Evolutionary conservation across 2,888 invertebrate genomes (phyloP), one percentile per base, ranked within the genome.

Genomic region (Bombylius discolor): DNA sequence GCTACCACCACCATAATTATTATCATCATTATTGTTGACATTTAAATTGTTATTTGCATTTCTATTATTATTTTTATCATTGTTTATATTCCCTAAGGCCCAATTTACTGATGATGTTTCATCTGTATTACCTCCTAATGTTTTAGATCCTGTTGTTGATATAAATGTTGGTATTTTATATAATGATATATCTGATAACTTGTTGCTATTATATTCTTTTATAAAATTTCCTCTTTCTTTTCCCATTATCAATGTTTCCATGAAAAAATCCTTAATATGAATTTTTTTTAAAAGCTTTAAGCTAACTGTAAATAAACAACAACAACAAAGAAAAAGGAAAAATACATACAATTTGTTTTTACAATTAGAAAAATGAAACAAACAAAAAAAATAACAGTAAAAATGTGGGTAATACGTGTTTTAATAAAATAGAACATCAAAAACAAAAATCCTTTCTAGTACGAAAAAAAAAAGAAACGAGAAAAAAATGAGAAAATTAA

Each of bases 131-230:
- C 13, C 45, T 55, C 49, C 7, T 42, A 33, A 36, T 4, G 13
- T 31, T 32, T 12, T 7, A 14, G 9, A 42, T 42, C 33, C 53
- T 48, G n/a, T 11, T 12, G 11, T 34, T 46, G 14, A 55, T n/a
- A 34, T 34, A 49, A 50, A 49, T 46, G 50, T 50, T 53, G 49
- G 49, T 45, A 47, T 47, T 36, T 11, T 42, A 42, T 11, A 64
- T 60, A 66, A 63, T 65, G 64, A 65, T 62, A 65, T 64, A 60
- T 66, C 63, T 62, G 67, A 66, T 64, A 65, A 65, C 65, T 65
- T 67, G 66, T 67, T 67, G 64, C 66, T 63, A 47, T 61, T 58
- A 56, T 60, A 56, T 58, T 65, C 63, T 52, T 63, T 62, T 23
- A 66, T 64, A 59, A 68, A 68, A 54, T 63, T 65, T 51, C 68